phyloP scores from a whole-genome alignment of 2,113 vertebrate genomes.

The Aptenodytes patagonicus region DNA sequence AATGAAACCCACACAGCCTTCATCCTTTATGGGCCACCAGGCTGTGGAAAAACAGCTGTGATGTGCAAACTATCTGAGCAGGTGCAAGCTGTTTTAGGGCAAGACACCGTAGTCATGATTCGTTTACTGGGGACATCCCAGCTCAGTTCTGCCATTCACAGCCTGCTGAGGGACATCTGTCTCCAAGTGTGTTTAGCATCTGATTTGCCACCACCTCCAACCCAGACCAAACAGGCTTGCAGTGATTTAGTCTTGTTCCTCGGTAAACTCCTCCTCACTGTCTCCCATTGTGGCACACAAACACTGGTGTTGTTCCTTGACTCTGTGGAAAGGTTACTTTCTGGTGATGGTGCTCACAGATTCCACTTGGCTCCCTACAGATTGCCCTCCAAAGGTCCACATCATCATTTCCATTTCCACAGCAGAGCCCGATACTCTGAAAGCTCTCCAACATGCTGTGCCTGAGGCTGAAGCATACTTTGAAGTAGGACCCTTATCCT shows the following conservation, averaged over 20 bases:
- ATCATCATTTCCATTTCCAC: slow-evolving; percentile 71
- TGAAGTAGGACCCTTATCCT: slow-evolving; percentile 65
- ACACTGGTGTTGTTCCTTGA: slow-evolving; percentile 79
- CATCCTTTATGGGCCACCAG: slow-evolving; percentile 72
- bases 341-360: not conserved
- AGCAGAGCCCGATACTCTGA: slow-evolving; percentile 32
- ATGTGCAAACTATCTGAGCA: slow-evolving; percentile 73
- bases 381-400: slow-evolving; percentile 75
- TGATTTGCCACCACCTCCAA: slow-evolving; percentile 63
- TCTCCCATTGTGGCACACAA: slow-evolving; percentile 63
- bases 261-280: slow-evolving; percentile 61
- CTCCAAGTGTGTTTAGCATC: slow-evolving; percentile 76
- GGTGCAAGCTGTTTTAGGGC: slow-evolving; percentile 44
- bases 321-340: slow-evolving; percentile 71
- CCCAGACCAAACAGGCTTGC: slow-evolving; percentile 51
- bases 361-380: slow-evolving; percentile 77
- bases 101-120: slow-evolving; percentile 46
- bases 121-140: slow-evolving; percentile 72
- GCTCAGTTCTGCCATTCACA: slow-evolving; percentile 50
- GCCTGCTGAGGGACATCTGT: slow-evolving; percentile 73
- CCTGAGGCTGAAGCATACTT: slow-evolving; percentile 44
- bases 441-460: slow-evolving; percentile 4
- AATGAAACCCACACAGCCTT: slow-evolving; percentile 52
- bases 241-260: slow-evolving; percentile 71
- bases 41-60: slow-evolving; percentile 79